Base-by-base conservation (phyloP, 2,113 vertebrate species). In the Muntiacus muntjak region DNA sequence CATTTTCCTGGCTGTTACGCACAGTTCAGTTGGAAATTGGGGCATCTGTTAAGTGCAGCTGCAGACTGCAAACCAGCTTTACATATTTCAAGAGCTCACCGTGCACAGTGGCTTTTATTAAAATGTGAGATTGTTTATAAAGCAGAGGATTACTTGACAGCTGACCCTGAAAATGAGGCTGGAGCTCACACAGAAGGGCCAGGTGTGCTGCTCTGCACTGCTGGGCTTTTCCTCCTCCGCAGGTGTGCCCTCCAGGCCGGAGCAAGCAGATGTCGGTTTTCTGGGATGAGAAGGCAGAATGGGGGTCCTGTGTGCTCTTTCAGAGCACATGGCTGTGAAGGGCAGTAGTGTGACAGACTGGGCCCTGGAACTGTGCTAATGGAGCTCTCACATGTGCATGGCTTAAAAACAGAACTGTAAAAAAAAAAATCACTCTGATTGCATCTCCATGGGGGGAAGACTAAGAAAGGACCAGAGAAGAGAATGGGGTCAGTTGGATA, bases 71-170 rank as follows among this genome's bases (percentile, higher is more conserved):
- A 91, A 55, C 16, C 52, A 81, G 1, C 45, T 47, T 76, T 40
- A 3, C 47, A 3, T 40, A 50, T 97, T 95, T 76, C 52, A 88
- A 92, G 58, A 28, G 15, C 74, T 97, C 85, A 52, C 86, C 71
- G 85, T 57, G 60, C 54, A 91, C 50, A 85, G 43, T 71, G 57
- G 54, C 60, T 89, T 88, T 97, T 94, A 83, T 91, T 95, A 96
- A 95, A 92, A 91, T 43, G 36, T 85, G 58, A 95, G 88, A 86
- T 89, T 83, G 79, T 92, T 67, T 95, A 88, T 85, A 85, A 92
- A 95, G 82, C 43, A 91, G 52, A 96, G 78, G 76, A 88, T 91
- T 67, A 23, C 62, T 81, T 71, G 86, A 87, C 74, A 91, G 95
- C 60, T 79, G 96, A 82, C 64, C 54, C 86, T 97, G 94, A 60